Evolutionary conservation across 64 coral and sea anemone genomes (phyloP), one percentile per base, ranked within the genome.

Genomic region (Acropora tenuis): DNA sequence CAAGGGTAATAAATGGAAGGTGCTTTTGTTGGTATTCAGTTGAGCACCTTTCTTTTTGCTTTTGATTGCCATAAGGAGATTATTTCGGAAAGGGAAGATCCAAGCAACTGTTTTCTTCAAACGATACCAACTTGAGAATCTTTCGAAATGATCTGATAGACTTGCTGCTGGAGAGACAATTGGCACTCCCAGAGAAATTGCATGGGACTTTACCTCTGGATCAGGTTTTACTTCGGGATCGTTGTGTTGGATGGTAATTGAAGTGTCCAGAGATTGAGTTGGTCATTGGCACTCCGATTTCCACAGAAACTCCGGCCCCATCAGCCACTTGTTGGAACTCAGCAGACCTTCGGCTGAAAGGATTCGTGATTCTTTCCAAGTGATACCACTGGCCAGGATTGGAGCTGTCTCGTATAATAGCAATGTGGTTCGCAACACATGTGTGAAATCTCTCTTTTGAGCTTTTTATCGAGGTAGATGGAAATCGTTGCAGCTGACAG

Each of bases 261-360:
- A 53, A 53, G 9, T 53, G 50, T 20, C 49, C 20, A 40, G 9
- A 80, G 41, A 40, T 16, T 19, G 20, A 47, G 17, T 8, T 80
- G 68, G 73, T 71, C 85, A 74, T 1, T 6, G 1, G 13, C 76
- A 12, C 20, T 88, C 85, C 1, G n/a, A 4, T 41, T 12, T 48
- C 69, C 85, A 88, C 11, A 76, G 48, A 30, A 88, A 88, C 6
- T 16, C 4, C 71, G 85, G 84, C 42, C 86, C 84, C 5, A 43
- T 43, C 1, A 73, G 41, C 84, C 68, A 87, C 5, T 43, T 3
- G 8, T n/a, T 50, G 40, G 55, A 40, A 2, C 48, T 18, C 1
- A 86, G 41, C 6, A 57, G 41, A 3, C 18, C 41, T 41, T 74
- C 68, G 2, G 69, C 83, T n/a, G 66, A 1, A 8, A 72, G 71